Percentiles rank a stretch among this genome's conserved stretches.
Evolutionary conservation across 2,113 vertebrate species (phyloP).

Genomic region (Silurus meridionalis): DNA sequence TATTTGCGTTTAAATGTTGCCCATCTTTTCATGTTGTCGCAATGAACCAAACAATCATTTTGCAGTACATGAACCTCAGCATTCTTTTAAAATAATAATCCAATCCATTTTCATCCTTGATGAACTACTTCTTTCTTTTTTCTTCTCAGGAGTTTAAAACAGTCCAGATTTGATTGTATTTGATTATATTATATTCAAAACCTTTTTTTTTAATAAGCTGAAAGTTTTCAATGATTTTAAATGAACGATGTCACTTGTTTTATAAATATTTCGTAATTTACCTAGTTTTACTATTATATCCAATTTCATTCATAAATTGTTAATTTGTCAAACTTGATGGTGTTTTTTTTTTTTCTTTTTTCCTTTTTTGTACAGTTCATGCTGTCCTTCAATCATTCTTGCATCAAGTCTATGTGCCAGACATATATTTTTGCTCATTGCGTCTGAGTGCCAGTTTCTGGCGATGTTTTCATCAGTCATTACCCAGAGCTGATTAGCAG

Average conservation of each 20-base stretch:
- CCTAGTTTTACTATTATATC: not conserved
- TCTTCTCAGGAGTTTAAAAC: not conserved
- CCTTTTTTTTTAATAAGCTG: not conserved
- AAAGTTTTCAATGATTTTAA: not conserved
- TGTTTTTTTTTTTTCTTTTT: not conserved
- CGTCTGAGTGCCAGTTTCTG: conserved; percentile 48
- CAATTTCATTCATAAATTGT: conserved; percentile 3
- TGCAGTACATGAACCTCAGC: not conserved
- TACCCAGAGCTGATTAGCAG: conserved; percentile 57
- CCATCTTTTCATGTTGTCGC: not conserved
- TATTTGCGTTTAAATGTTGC: not conserved
- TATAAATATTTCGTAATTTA: too few relatives aligned
- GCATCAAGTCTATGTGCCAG: not conserved
- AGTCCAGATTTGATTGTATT: not conserved
- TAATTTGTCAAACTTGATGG: not conserved
- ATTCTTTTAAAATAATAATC: too few relatives aligned
- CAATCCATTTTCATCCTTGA: not conserved
- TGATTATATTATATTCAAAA: too few relatives aligned
- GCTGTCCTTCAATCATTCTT: not conserved
- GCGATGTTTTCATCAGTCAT: conserved; percentile 70
- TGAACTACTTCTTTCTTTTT: not conserved
- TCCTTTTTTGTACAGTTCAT: not conserved
- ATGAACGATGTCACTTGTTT: not conserved
- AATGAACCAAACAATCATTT: not conserved
- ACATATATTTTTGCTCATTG: conserved; percentile 30